Evolutionary conservation across 2,797 vertebrate species (phyloP).

Genomic region (Periparus ater): DNA sequence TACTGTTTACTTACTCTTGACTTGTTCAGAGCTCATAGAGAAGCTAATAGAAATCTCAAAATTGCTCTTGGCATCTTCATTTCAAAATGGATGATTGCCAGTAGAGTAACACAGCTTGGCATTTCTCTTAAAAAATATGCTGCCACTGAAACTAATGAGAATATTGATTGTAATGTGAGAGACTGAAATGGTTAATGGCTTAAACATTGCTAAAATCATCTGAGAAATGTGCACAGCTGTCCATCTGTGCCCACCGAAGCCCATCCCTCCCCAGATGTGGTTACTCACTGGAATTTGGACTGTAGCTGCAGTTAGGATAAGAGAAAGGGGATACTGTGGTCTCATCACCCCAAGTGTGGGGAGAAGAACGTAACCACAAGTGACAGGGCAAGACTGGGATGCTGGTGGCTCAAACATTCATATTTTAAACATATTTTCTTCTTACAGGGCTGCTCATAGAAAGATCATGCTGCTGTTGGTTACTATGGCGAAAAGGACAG

Average conservation of each 20-base stretch:
- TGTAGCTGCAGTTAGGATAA: rapidly evolving
- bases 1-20: not conserved
- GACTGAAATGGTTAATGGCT: not conserved
- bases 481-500: not conserved
- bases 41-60: not conserved
- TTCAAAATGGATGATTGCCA: not conserved
- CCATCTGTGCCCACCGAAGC: rapidly evolving
- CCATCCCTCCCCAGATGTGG: not conserved
- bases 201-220: not conserved
- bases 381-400: rapidly evolving
- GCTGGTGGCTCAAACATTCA: not conserved
- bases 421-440: not conserved
- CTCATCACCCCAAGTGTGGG: too few species aligned
- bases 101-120: not conserved
- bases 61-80: not conserved
- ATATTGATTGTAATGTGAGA: not conserved
- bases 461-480: not conserved
- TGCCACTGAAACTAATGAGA: not conserved
- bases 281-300: not conserved
- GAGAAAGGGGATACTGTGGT: rapidly evolving
- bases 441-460: not conserved
- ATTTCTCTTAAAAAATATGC: not conserved
- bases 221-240: not conserved
- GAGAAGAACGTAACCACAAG: not conserved
- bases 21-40: not conserved